phyloP scores from a whole-genome alignment of 1,140 invertebrate genomes.

The Amyelois transitella region DNA sequence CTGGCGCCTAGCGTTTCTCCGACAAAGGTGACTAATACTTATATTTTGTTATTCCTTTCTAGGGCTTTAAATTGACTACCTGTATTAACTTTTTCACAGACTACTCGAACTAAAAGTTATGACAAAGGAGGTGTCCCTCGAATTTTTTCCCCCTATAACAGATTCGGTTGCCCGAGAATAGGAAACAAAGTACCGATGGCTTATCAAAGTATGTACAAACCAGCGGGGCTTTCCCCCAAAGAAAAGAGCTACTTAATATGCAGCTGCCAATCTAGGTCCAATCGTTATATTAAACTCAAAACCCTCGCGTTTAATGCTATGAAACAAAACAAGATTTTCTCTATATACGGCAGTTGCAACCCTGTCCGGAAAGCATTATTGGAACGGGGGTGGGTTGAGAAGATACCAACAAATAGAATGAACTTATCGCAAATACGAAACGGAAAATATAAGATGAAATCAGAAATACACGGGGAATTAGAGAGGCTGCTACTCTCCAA shows the following conservation, averaged over 20 bases:
- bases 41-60: too few relatives aligned
- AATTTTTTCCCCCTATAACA: conserved; percentile 34
- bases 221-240: conserved; percentile 43
- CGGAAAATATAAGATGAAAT: conserved; percentile 50
- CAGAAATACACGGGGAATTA: conserved; percentile 47
- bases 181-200: conserved; percentile 15
- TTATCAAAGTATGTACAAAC: conserved; percentile 16
- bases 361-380: conserved; percentile 71
- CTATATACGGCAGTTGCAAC: conserved; percentile 58
- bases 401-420: conserved; percentile 60
- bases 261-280: conserved; percentile 40
- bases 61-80: not conserved
- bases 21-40: not conserved
- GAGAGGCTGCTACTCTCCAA: conserved; percentile 74
- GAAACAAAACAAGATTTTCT: conserved; percentile 60
- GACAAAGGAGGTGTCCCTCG: conserved; percentile 30
- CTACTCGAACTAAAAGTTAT: conserved; percentile 8
- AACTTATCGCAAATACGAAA: conserved; percentile 50
- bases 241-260: conserved; percentile 53
- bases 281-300: conserved; percentile 46
- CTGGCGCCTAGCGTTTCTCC: not conserved
- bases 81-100: not conserved
- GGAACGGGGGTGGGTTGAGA: conserved; percentile 78
- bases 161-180: conserved; percentile 18
- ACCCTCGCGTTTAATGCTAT: conserved; percentile 39